These are phyloP conservation scores for Bembecia ichneumoniformis DNA, from an alignment of 2,888 invertebrate genomes.

Conservation along the genomic window DNA sequence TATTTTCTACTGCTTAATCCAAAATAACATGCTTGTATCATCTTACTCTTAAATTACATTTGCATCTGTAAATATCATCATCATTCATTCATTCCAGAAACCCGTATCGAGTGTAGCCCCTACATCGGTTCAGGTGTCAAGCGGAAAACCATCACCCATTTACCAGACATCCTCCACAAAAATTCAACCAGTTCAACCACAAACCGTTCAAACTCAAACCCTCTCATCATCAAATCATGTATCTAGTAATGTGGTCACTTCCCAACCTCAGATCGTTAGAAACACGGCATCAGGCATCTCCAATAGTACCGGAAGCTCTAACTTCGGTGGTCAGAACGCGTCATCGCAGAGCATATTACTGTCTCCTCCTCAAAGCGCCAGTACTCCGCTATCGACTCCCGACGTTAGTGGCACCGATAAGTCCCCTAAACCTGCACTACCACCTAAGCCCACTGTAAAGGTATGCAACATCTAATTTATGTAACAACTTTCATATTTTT, in stretches of 20 bases:
- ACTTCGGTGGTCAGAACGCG: conserved; percentile 49
- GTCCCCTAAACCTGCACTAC: conserved; percentile 81
- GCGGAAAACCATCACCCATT: conserved; percentile 80
- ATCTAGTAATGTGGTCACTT: conserved; percentile 55
- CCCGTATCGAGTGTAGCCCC: conserved; percentile 91
- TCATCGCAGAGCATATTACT: conserved; percentile 60
- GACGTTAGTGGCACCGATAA: conserved; percentile 68
- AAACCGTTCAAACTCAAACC: conserved; percentile 74
- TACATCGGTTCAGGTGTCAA: conserved; percentile 77
- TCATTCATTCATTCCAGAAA: conserved; percentile 76
- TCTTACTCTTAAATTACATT: conserved; percentile 21
- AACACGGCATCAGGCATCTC: conserved; percentile 66
- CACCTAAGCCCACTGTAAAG: conserved; percentile 85
- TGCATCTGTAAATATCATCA: conserved; percentile 62
- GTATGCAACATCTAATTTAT: conserved; percentile 22
- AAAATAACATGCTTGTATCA: conserved; percentile 12
- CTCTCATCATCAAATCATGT: conserved; percentile 54
- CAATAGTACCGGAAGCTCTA: conserved; percentile 58
- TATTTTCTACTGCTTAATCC: background rate
- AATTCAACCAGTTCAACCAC: conserved; percentile 85
- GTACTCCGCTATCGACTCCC: conserved; percentile 72
- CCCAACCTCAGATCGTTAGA: conserved; percentile 68
- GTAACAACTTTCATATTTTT: too few species aligned
- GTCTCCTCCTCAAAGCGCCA: conserved; percentile 75
- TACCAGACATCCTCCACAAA: conserved; percentile 87